Conservation (phyloP, 2,888 invertebrate genomes). For the Agrotis ipsilon region DNA sequence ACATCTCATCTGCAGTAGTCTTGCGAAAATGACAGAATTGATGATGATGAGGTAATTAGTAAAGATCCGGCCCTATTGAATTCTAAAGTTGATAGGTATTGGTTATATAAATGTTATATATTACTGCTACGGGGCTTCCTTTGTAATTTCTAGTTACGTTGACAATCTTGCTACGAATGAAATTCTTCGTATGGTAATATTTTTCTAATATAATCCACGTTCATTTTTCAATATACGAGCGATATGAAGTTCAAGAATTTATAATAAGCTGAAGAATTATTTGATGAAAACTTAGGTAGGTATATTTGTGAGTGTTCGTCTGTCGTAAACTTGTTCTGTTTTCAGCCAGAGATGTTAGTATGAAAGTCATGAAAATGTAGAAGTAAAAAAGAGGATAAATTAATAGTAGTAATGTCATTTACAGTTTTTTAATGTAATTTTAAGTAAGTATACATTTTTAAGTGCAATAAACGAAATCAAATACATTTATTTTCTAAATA, state of each 20-base stretch:
- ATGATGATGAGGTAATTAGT: too few species aligned
- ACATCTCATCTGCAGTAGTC: too few species aligned
- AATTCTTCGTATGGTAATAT: conserved; percentile 38
- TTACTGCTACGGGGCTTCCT: conserved; percentile 20
- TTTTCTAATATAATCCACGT: conserved; percentile 30
- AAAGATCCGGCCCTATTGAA: conserved; percentile 29
- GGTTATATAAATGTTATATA: conserved; percentile 14
- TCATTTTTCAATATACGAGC: conserved; percentile 32
- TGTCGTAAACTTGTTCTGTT: neutral
- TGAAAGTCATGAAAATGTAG: too few species aligned
- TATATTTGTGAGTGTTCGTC: neutral
- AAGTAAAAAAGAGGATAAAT: too few species aligned
- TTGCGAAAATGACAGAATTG: too few species aligned
- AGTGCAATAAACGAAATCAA: too few species aligned
- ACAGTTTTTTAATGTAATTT: too few species aligned
- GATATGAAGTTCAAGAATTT: conserved; percentile 25
- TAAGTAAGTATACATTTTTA: too few species aligned
- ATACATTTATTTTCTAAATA: too few species aligned
- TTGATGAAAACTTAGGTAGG: neutral
- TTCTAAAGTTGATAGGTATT: conserved; percentile 7
- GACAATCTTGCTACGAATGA: conserved; percentile 30
- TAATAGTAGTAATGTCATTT: too few species aligned
- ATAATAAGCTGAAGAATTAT: conserved; percentile 14
- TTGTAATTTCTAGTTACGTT: conserved; percentile 37
- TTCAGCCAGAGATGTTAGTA: neutral